Conservation (phyloP, 1,140 invertebrate species). For the Odontomachus brunneus region DNA sequence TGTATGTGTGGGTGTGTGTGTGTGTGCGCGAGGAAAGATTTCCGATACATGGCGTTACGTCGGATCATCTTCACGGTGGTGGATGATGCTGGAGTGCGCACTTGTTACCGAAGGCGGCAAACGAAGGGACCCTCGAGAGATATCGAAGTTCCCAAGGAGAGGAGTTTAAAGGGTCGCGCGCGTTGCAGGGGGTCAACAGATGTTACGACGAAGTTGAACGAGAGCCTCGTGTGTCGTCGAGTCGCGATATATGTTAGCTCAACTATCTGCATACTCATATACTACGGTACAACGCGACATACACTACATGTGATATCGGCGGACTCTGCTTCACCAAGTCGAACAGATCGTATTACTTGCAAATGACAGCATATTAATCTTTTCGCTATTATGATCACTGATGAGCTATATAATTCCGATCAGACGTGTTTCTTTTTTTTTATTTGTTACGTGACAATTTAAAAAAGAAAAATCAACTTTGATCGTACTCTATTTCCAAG, state of each 20-base stretch:
- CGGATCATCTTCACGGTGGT: slow-evolving; percentile 40
- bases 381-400: not conserved
- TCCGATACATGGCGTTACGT: slow-evolving; percentile 51
- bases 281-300: slow-evolving; percentile 13
- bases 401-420: not conserved
- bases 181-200: slow-evolving; percentile 56
- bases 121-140: slow-evolving; percentile 47
- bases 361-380: not conserved
- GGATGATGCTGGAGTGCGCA: slow-evolving; percentile 54
- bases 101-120: slow-evolving; percentile 56
- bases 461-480: too few species aligned
- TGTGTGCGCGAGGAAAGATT: slow-evolving; percentile 4
- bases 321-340: not conserved
- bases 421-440: not conserved
- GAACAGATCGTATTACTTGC: not conserved
- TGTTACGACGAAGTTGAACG: slow-evolving; percentile 44
- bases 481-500: too few species aligned
- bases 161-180: slow-evolving; percentile 39
- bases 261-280: slow-evolving; percentile 37
- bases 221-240: slow-evolving; percentile 19
- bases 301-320: not conserved
- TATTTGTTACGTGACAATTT: not conserved
- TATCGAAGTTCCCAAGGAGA: slow-evolving; percentile 35
- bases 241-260: slow-evolving; percentile 8
- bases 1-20: too few species aligned